These are phyloP conservation scores for Epinephelus cyanopodus DNA, from an alignment of 2,113 vertebrate species.

Conservation along the genomic window DNA sequence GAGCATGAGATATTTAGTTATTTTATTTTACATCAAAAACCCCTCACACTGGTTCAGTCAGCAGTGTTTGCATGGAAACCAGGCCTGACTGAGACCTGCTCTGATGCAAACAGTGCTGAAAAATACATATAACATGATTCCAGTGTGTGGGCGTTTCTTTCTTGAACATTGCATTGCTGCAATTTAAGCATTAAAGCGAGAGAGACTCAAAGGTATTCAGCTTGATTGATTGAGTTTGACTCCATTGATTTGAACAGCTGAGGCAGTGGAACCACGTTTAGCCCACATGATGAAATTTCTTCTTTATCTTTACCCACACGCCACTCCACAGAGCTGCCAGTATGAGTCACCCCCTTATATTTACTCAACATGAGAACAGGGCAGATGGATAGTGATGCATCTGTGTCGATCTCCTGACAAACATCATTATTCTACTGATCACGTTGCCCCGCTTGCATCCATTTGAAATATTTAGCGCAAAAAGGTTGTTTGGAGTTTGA, in stretches of 20 bases:
- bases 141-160: conserved; percentile 10
- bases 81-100: neutral
- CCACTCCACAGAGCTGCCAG: conserved; percentile 4
- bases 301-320: conserved; percentile 53
- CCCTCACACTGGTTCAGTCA: neutral
- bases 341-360: conserved; percentile 51
- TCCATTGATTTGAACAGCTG: conserved; percentile 57
- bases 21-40: neutral
- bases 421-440: conserved; percentile 61
- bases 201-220: conserved; percentile 26
- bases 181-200: conserved; percentile 25
- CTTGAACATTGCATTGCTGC: conserved; percentile 2
- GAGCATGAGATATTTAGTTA: neutral
- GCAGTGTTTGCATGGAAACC: neutral
- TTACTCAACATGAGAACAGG: conserved; percentile 57
- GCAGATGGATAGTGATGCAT: conserved; percentile 63
- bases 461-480: conserved; percentile 75
- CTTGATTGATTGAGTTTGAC: conserved; percentile 65
- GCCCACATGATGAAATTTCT: conserved; percentile 56
- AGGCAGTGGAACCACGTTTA: conserved; percentile 42
- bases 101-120: conserved; percentile 7
- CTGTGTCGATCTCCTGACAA: conserved; percentile 47
- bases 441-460: conserved; percentile 41
- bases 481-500: conserved; percentile 63
- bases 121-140: neutral